Percentiles rank a stretch among this genome's conserved stretches.
Conservation (phyloP, 2,888 invertebrate species). For the Brenthis hecate region DNA sequence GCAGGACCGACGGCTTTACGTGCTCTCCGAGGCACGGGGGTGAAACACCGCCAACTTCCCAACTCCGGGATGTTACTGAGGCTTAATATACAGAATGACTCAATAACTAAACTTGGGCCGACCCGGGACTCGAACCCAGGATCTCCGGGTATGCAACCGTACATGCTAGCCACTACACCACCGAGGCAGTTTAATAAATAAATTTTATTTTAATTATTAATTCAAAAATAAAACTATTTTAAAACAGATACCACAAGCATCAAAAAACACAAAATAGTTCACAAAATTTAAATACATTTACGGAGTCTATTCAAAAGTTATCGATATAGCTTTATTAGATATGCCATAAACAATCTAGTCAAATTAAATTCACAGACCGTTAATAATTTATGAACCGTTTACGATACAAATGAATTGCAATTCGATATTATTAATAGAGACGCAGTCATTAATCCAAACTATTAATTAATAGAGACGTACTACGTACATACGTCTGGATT, state of each 20-base stretch:
- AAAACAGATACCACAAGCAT: neutral
- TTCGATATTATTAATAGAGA: conserved; percentile 29
- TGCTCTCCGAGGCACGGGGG: no score
- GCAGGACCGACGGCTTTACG: no score
- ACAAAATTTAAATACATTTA: no score
- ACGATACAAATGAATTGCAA: conserved; percentile 33
- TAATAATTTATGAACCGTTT: conserved; percentile 28
- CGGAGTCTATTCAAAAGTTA: neutral
- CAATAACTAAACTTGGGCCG: no score
- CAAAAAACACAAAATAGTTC: neutral
- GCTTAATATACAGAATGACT: no score
- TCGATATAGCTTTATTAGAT: conserved; percentile 20
- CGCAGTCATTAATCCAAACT: conserved; percentile 16
- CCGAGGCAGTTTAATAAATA: no score
- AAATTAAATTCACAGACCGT: conserved; percentile 23
- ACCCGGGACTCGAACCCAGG: no score
- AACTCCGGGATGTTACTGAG: no score
- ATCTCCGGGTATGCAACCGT: no score
- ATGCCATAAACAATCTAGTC: conserved; percentile 26
- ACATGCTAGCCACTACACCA: no score
- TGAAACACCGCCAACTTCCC: no score
- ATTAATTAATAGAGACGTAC: conserved; percentile 7
- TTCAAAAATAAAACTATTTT: neutral
- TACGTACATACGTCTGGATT: conserved; percentile 1
- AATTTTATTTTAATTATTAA: no score